Percentiles rank a stretch among this genome's conserved stretches.
Conservation (phyloP, 2,797 vertebrate species). For the Eulemur albifrons region DNA sequence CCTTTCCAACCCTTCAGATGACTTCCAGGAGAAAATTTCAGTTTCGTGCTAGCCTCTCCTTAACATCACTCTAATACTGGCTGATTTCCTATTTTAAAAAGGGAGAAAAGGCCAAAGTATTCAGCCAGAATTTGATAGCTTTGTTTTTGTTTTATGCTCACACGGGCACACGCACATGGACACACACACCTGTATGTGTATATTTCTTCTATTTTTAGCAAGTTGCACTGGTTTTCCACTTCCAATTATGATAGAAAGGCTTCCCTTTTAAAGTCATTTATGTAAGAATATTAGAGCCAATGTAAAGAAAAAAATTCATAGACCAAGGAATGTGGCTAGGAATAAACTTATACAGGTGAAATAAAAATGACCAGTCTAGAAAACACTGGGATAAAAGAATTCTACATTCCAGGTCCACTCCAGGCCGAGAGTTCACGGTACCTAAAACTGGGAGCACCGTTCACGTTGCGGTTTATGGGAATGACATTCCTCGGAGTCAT, state of each 20-base stretch:
- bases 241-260: background rate
- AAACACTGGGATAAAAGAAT: background rate
- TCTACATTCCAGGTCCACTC: background rate
- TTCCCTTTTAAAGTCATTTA: slow-evolving; percentile 23
- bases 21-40: background rate
- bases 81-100: background rate
- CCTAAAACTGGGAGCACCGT: background rate
- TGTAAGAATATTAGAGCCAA: background rate
- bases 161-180: too few species aligned
- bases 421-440: background rate
- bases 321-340: background rate
- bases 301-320: background rate
- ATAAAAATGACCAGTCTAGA: background rate
- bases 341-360: background rate
- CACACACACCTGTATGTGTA: accelerated
- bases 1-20: background rate
- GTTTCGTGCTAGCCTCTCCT: background rate
- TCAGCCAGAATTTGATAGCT: background rate
- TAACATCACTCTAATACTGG: background rate
- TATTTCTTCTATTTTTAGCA: slow-evolving; percentile 27
- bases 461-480: accelerated
- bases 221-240: background rate
- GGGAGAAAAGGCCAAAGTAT: background rate
- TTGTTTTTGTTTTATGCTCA: background rate
- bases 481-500: background rate